Evolutionary conservation across 2,113 vertebrate species (phyloP).

Genomic region (Lagopus muta): DNA sequence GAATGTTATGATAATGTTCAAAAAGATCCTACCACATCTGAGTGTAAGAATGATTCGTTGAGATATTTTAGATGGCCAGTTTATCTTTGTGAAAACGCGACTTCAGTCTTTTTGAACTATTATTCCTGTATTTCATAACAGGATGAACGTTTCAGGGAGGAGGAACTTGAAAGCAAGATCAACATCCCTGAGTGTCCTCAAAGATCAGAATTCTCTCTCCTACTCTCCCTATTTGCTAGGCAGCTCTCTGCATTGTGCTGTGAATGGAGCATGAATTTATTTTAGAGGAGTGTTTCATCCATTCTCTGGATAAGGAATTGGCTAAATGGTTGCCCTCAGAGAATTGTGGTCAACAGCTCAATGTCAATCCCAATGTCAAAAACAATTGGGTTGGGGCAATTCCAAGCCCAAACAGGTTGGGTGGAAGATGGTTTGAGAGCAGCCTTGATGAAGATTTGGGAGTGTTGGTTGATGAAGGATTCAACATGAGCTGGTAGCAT

Average conservation of each 20-base stretch:
- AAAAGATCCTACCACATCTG: not conserved
- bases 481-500: no score
- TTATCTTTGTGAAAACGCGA: not conserved
- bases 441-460: no score
- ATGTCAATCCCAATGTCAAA: no score
- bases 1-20: not conserved
- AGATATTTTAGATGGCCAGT: not conserved
- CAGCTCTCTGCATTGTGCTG: not conserved
- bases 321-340: no score
- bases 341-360: no score
- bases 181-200: fast-evolving
- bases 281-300: not conserved
- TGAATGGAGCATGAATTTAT: not conserved
- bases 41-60: not conserved
- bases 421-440: no score
- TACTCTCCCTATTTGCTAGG: not conserved
- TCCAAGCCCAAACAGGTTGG: no score
- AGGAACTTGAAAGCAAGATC: not conserved
- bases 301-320: no score
- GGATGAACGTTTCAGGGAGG: not conserved
- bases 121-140: not conserved
- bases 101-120: not conserved
- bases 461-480: no score
- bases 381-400: no score
- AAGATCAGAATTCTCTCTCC: not conserved